Conservation (phyloP, 64 coral and sea anemone species). For the Astreopora myriophthalma region DNA sequence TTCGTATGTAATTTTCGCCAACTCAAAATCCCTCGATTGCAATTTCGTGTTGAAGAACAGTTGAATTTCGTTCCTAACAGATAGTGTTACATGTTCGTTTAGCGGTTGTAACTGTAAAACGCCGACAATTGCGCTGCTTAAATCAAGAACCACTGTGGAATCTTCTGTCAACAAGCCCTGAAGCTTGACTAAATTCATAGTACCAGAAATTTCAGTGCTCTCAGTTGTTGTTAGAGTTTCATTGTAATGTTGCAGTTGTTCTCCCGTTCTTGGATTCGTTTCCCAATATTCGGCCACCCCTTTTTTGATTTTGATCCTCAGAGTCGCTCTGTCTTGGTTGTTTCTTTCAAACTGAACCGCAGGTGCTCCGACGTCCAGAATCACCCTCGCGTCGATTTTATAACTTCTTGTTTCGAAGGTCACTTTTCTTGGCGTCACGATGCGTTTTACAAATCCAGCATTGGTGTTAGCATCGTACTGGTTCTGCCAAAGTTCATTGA, state of each 20-base stretch:
- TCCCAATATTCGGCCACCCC: constrained; percentile 32
- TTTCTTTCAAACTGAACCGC: constrained; percentile 40
- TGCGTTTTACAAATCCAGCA: constrained; percentile 18
- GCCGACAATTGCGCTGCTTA: constrained; percentile 40
- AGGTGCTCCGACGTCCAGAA: constrained; percentile 28
- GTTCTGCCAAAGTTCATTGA: constrained; percentile 50
- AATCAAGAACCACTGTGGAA: constrained; percentile 55
- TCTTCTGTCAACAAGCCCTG: neutral
- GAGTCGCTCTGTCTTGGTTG: constrained; percentile 60
- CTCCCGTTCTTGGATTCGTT: neutral
- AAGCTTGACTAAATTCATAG: constrained; percentile 52
- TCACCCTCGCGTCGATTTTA: constrained; percentile 26
- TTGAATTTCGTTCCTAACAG: constrained; percentile 40
- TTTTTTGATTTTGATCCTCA: constrained; percentile 22
- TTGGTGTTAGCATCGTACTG: constrained; percentile 45
- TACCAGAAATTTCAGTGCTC: neutral
- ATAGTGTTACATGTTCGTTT: neutral
- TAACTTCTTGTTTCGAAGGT: neutral
- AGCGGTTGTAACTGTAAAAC: constrained; percentile 12
- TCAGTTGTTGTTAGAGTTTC: constrained; percentile 15
- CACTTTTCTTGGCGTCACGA: neutral
- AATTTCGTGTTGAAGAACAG: constrained; percentile 24
- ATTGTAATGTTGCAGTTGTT: constrained; percentile 16
- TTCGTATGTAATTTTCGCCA: constrained; percentile 51
- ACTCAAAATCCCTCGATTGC: constrained; percentile 23